phyloP scores from a whole-genome alignment of 2,797 vertebrate species.

The Smutsia temminckii region DNA sequence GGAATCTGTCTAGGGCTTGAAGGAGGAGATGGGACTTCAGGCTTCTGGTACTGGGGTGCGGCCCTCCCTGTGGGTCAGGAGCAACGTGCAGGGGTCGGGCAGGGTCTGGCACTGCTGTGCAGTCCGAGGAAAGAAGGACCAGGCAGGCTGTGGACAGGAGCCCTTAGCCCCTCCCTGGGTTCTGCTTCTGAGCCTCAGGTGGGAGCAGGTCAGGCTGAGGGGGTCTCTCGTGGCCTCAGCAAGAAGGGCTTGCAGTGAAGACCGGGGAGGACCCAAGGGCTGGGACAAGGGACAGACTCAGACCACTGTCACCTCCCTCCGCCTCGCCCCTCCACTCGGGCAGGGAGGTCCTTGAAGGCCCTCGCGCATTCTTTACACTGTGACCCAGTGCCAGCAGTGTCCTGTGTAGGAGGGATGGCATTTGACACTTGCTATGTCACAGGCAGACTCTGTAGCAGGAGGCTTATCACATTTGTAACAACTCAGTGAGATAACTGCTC shows the following conservation, averaged over 20 bases:
- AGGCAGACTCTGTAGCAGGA: accelerated
- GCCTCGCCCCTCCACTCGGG: neutral
- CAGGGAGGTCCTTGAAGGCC: neutral
- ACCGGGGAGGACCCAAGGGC: no score
- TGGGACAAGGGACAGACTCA: accelerated
- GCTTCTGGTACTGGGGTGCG: neutral
- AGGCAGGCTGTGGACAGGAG: neutral
- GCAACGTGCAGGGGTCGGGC: neutral
- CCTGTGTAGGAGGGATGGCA: accelerated
- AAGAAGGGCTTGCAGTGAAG: neutral
- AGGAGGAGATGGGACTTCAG: neutral
- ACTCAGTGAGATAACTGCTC: neutral
- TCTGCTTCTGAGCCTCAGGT: neutral
- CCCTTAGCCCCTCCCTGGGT: neutral
- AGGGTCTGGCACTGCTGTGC: neutral
- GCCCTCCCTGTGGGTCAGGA: no score
- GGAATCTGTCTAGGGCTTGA: neutral
- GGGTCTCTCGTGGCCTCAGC: neutral
- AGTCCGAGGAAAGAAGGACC: neutral
- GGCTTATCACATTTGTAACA: neutral
- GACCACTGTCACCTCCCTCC: no score
- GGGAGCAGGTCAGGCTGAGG: neutral
- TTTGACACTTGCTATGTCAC: neutral
- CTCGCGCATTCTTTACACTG: neutral
- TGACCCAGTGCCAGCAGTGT: neutral